Percentiles rank a stretch among this genome's conserved stretches.
phyloP scores from a whole-genome alignment of 1,140 invertebrate genomes.

The Papilio polyxenes region DNA sequence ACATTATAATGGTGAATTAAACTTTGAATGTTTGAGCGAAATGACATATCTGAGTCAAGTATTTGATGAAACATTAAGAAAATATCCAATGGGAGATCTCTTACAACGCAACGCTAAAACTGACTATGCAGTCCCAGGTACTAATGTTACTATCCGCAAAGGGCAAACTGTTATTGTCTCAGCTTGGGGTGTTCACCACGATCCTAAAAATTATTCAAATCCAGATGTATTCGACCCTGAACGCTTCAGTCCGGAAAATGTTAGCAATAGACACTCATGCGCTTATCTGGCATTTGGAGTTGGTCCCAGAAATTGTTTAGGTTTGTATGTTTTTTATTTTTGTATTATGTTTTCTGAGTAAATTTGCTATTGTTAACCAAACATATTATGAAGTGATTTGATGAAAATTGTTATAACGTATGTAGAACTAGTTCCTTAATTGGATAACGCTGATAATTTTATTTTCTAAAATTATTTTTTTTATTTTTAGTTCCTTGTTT shows the following conservation, averaged over 20 bases:
- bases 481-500: no score
- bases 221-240: no score
- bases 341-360: no score
- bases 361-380: no score
- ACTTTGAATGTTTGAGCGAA: slow-evolving; percentile 67
- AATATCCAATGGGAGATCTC: slow-evolving; percentile 81
- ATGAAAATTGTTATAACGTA: no score
- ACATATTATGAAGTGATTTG: no score
- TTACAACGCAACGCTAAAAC: slow-evolving; percentile 78
- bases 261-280: slow-evolving; percentile 64
- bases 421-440: no score
- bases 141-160: slow-evolving; percentile 74
- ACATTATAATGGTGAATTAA: slow-evolving; percentile 62
- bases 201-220: slow-evolving; percentile 29
- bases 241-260: slow-evolving; percentile 55
- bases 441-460: no score
- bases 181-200: slow-evolving; percentile 47
- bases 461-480: no score
- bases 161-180: slow-evolving; percentile 56
- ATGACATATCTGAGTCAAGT: slow-evolving; percentile 70
- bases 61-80: slow-evolving; percentile 80
- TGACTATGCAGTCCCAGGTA: slow-evolving; percentile 79
- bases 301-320: slow-evolving; percentile 82
- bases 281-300: slow-evolving; percentile 71
- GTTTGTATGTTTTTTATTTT: slow-evolving; percentile 49